Evolutionary conservation across 2,113 vertebrate species (phyloP).

Genomic region (Platichthys flesus): DNA sequence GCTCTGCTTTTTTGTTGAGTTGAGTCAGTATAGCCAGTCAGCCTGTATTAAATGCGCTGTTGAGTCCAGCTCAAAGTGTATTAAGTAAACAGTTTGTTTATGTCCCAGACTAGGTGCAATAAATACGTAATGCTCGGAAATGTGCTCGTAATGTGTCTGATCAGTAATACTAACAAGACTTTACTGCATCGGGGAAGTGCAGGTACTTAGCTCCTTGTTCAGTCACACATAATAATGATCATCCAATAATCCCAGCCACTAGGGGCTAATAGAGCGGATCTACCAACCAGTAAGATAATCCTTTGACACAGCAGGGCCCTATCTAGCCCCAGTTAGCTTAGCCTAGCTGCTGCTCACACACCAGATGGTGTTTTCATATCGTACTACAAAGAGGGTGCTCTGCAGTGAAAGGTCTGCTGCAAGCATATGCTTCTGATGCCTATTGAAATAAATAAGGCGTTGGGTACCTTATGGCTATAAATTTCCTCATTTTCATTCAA

Average conservation of each 20-base stretch:
- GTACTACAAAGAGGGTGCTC: constrained; percentile 77
- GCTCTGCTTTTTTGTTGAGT: background rate
- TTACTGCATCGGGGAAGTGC: constrained; percentile 35
- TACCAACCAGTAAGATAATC: constrained; percentile 77
- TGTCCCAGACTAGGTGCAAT: constrained; percentile 26
- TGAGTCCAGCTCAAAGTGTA: constrained; percentile 12
- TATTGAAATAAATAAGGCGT: constrained; percentile 71
- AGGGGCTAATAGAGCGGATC: constrained; percentile 72
- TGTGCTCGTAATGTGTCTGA: constrained; percentile 33
- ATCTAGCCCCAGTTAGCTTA: constrained; percentile 69
- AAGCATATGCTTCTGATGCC: constrained; percentile 79
- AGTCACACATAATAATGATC: constrained; percentile 74
- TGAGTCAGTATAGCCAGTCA: background rate
- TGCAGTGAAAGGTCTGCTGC: constrained; percentile 74
- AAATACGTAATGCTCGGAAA: constrained; percentile 24
- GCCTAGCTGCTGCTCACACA: constrained; percentile 73
- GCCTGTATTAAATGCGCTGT: background rate
- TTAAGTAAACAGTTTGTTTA: constrained; percentile 14
- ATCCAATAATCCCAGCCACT: constrained; percentile 72
- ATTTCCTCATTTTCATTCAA: constrained; percentile 11
- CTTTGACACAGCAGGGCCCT: constrained; percentile 75
- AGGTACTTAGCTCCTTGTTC: constrained; percentile 68
- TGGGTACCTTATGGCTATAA: constrained; percentile 27
- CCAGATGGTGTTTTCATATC: constrained; percentile 87
- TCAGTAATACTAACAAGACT: constrained; percentile 46